Evolutionary conservation across 2,113 vertebrate species (phyloP), one percentile per base, ranked within the genome.

Genomic region (Thamnophis sirtalis): DNA sequence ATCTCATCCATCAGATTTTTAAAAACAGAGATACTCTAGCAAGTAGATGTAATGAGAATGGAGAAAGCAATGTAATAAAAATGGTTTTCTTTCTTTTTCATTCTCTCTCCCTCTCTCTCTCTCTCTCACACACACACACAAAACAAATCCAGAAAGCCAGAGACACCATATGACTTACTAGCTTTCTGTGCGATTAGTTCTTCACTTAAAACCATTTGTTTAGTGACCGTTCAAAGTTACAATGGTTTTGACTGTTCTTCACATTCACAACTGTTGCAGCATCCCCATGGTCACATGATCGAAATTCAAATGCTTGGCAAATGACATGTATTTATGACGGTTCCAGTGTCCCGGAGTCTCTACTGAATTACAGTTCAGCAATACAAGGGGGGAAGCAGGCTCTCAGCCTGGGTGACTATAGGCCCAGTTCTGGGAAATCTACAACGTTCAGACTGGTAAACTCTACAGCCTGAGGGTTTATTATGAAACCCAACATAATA

Each of bases 1-100:
- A 91, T 17, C 5, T 51, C 38, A 10, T 6, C 33, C 33, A 24
- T 5, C 33, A 60, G 55, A 60, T 28, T 89, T 9, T 0, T 3
- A 9, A 88, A 96, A 92, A 24, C n/a, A 93, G 58, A 48, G 13
- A 93, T 94, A 92, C 22, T 15, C 9, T 13, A 91, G 3, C 0
- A 0, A 28, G 84, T 43, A 49, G 0, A 68, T 21, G 9, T 28
- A 24, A 89, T 43, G 3, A 58, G 91, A 86, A 95, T 0, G 4
- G 43, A 93, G 3, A 2, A 43, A 89, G n/a, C 13, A 0, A 0
- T 0, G 91, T 89, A 22, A 90, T 93, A 4, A 84, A 55, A 26
- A 90, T 48, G 11, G 60, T n/a, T 84, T 28, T 22, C 7, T 48
- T 13, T 48, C 2, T 9, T 48, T 60, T n/a, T 28, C 0, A 26